phyloP scores from a whole-genome alignment of 1,140 invertebrate species.

The Pachypeltis micranthus region DNA sequence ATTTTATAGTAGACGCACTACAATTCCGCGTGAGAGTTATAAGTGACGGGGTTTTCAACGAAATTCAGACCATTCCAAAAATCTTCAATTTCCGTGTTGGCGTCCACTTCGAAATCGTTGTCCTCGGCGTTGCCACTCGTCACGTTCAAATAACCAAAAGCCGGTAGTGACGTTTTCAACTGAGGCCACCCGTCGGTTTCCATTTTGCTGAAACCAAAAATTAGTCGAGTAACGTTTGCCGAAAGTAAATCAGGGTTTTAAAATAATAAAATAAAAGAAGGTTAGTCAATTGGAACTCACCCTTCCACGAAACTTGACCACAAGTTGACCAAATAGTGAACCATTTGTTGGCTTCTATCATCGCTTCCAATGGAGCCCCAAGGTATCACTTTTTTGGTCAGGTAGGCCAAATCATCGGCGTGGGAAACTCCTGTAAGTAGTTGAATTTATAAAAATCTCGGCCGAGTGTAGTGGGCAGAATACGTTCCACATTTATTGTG shows the following conservation, averaged over 20 bases:
- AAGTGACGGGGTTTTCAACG: no score
- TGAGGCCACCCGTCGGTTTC: not conserved
- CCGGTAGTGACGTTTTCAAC: not conserved
- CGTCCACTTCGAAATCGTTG: not conserved
- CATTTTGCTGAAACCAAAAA: not conserved
- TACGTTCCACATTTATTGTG: not conserved
- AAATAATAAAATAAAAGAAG: not conserved
- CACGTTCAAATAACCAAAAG: not conserved
- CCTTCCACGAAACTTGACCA: not conserved
- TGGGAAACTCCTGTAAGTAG: slow-evolving; percentile 10
- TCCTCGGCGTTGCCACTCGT: not conserved
- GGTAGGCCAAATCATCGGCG: slow-evolving; percentile 10
- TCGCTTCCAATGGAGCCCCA: not conserved
- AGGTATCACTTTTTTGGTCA: not conserved
- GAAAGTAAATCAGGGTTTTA: no score
- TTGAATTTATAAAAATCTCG: not conserved
- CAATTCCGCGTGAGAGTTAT: no score
- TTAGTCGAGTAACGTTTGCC: not conserved
- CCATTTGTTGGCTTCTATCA: not conserved
- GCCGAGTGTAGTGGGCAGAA: not conserved
- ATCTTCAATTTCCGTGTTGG: not conserved
- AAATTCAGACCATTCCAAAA: not conserved
- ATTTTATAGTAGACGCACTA: no score
- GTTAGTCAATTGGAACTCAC: not conserved
- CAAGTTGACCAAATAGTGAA: not conserved